These are phyloP conservation scores for Lasioglossum malachurum DNA, from an alignment of 2,888 invertebrate genomes.

Conservation along the genomic window DNA sequence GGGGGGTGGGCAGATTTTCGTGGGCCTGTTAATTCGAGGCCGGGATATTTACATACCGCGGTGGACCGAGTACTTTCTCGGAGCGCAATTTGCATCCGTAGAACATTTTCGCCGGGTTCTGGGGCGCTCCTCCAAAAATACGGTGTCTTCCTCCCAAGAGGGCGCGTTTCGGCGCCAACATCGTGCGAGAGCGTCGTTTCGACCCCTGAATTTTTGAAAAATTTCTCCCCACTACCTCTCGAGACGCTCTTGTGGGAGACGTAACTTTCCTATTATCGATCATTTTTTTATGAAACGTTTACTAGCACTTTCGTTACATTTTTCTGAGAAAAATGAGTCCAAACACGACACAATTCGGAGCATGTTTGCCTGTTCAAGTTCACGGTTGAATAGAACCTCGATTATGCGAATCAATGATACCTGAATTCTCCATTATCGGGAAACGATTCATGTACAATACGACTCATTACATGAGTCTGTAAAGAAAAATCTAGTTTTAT, in stretches of 20 bases:
- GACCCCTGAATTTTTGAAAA: neutral
- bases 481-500: no score
- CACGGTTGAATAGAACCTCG: no score
- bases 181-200: neutral
- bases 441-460: no score
- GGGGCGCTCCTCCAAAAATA: constrained; percentile 52
- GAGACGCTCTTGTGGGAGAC: neutral
- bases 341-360: neutral
- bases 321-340: neutral
- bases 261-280: no score
- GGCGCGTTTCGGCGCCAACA: neutral
- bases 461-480: no score
- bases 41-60: constrained; percentile 38
- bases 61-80: constrained; percentile 28
- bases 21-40: constrained; percentile 19
- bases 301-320: neutral
- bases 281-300: neutral
- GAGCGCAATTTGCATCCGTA: constrained; percentile 39
- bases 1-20: constrained; percentile 18
- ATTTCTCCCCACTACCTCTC: neutral
- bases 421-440: no score
- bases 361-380: no score
- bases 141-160: constrained; percentile 28
- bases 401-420: no score
- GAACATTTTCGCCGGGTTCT: constrained; percentile 18